Evolutionary conservation across 2,113 vertebrate genomes (phyloP).

Genomic region (Oncorhynchus nerka): DNA sequence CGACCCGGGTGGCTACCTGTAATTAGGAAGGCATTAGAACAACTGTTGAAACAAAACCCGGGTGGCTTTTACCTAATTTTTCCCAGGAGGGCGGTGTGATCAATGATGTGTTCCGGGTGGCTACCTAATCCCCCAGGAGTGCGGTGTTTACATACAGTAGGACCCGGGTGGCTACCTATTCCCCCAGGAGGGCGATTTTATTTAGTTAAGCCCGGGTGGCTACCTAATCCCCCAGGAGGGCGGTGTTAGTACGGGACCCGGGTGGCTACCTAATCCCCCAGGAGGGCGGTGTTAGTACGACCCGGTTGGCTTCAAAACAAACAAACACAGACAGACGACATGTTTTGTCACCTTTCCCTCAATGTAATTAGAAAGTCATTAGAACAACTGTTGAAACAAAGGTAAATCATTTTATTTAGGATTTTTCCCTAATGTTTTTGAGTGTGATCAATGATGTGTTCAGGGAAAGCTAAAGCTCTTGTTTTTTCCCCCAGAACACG

Average conservation of each 20-base stretch:
- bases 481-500: not conserved
- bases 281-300: constrained; percentile 40
- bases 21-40: too few species aligned
- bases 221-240: constrained; percentile 29
- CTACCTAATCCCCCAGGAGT: constrained; percentile 28
- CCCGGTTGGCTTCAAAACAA: constrained; percentile 31
- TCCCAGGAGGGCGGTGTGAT: not conserved
- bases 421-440: constrained; percentile 4
- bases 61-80: constrained; percentile 19
- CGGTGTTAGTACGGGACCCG: constrained; percentile 43
- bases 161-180: constrained; percentile 34
- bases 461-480: constrained; percentile 17
- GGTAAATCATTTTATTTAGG: constrained; percentile 18
- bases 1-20: constrained; percentile 29
- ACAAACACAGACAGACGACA: constrained; percentile 44
- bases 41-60: too few species aligned
- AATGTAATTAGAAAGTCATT: constrained; percentile 33
- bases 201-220: too few species aligned
- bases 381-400: constrained; percentile 39
- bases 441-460: constrained; percentile 18
- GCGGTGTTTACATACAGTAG: constrained; percentile 40
- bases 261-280: not conserved
- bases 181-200: constrained; percentile 21
- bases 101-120: too few species aligned
- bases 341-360: constrained; percentile 60